These are phyloP conservation scores for Eilema sororculum DNA, from an alignment of 2,888 invertebrate genomes.

Conservation along the genomic window DNA sequence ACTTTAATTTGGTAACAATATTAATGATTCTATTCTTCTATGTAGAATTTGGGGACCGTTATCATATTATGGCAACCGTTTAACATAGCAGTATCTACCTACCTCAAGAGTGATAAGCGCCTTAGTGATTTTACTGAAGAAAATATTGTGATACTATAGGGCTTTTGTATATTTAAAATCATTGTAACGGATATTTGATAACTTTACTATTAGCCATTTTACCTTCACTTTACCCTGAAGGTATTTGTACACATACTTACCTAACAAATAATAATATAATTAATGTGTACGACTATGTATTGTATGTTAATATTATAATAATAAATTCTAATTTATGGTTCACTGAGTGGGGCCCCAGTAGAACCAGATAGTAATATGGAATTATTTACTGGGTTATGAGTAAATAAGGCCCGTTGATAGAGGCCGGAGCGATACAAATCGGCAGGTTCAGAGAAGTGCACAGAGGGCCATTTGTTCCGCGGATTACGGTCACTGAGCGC, in stretches of 20 bases:
- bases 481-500: conserved; percentile 71
- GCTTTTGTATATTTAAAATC: background rate
- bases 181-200: background rate
- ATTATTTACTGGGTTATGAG: conserved; percentile 72
- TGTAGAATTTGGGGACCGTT: background rate
- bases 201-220: background rate
- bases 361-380: conserved; percentile 54
- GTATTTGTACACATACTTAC: background rate
- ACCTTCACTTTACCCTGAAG: background rate
- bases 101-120: background rate
- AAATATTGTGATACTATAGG: background rate
- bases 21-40: background rate
- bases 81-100: too few relatives aligned
- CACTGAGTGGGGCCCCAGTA: conserved; percentile 46
- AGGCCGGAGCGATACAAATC: conserved; percentile 70
- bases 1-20: background rate
- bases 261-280: conserved; percentile 36
- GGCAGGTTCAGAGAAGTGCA: conserved; percentile 79
- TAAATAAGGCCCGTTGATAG: conserved; percentile 61
- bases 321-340: conserved; percentile 41
- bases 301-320: conserved; percentile 63
- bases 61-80: background rate
- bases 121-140: background rate
- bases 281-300: conserved; percentile 52
- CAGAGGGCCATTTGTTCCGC: conserved; percentile 76